Evolutionary conservation across 2,113 vertebrate genomes (phyloP).

Genomic region (Paracanthobrama guichenoti): DNA sequence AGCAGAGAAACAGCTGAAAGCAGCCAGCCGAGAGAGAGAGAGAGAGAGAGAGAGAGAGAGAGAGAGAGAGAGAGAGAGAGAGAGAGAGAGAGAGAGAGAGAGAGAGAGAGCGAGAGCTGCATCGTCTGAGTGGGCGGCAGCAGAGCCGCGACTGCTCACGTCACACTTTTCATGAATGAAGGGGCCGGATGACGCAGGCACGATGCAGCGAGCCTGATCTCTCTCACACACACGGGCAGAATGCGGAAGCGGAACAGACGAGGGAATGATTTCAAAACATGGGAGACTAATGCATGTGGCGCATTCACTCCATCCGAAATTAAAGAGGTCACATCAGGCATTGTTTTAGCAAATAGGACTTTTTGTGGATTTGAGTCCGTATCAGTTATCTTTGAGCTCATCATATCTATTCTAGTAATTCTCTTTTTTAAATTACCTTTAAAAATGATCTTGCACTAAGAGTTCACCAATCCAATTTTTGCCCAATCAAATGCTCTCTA

Average conservation of each 20-base stretch:
- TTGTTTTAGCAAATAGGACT: background rate
- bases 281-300: background rate
- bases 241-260: constrained; percentile 6
- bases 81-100: background rate
- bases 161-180: constrained; percentile 82
- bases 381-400: background rate
- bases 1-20: constrained; percentile 32
- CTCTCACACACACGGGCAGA: background rate
- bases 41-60: constrained; percentile 43
- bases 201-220: constrained; percentile 53
- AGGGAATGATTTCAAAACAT: background rate
- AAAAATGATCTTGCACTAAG: background rate
- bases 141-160: constrained; percentile 66
- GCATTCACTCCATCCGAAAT: background rate
- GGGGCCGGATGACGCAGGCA: constrained; percentile 71
- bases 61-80: constrained; percentile 38
- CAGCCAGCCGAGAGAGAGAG: constrained; percentile 31
- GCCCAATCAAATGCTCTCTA: background rate
- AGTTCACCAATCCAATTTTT: background rate
- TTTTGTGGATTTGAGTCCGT: background rate
- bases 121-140: constrained; percentile 66
- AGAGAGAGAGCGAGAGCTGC: constrained; percentile 50
- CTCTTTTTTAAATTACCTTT: no score
- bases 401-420: background rate
- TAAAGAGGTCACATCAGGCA: background rate